Evolutionary conservation across 2,888 invertebrate genomes (phyloP).

Genomic region (Leptopterna dolabrata): DNA sequence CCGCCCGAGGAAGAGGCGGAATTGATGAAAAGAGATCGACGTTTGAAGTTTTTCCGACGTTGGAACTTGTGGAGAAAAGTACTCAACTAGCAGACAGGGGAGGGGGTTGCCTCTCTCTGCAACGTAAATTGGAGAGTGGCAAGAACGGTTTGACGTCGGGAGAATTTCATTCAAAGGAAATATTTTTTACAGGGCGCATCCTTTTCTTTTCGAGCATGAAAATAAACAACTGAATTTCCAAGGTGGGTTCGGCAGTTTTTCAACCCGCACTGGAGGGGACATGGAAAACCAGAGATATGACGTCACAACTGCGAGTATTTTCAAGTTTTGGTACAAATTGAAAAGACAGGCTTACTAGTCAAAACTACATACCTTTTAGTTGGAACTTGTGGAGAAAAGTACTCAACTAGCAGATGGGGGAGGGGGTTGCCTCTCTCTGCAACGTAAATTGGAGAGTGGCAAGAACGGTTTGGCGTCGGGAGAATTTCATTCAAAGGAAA

Average conservation of each 20-base stretch:
- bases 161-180: neutral
- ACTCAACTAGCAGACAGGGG: neutral
- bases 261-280: too few species aligned
- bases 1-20: neutral
- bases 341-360: too few species aligned
- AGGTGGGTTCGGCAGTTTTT: too few species aligned
- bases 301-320: too few species aligned
- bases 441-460: neutral
- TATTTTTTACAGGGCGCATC: neutral
- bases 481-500: neutral
- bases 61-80: neutral
- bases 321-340: too few species aligned
- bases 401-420: neutral
- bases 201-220: too few species aligned
- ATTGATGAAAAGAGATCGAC: neutral
- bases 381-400: neutral
- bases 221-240: neutral
- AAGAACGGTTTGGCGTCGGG: neutral
- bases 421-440: neutral
- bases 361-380: too few species aligned
- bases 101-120: neutral
- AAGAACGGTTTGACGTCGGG: neutral
- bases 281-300: too few species aligned
- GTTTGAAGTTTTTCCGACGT: neutral
- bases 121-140: neutral